phyloP scores from a whole-genome alignment of 2,888 invertebrate genomes.

The Pammene fasciana region DNA sequence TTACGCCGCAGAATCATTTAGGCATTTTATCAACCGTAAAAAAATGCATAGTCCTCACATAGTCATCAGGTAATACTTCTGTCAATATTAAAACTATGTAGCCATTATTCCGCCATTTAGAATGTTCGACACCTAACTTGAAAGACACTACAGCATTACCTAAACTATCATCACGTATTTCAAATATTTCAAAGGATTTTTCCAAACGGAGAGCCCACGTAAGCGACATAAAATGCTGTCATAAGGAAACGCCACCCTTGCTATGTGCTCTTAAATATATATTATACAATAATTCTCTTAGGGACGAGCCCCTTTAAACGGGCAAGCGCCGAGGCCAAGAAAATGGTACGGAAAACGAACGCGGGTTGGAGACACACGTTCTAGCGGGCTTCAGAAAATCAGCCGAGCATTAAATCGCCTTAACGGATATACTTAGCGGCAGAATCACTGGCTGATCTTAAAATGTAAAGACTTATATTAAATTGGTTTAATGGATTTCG shows the following conservation, averaged over 20 bases:
- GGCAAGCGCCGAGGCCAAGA: slow-evolving; percentile 7
- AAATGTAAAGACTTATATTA: slow-evolving; percentile 37
- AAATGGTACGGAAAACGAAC: not conserved
- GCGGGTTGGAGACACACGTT: slow-evolving; percentile 11
- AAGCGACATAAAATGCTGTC: slow-evolving; percentile 21
- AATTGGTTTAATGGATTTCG: slow-evolving; percentile 33
- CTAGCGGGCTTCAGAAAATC: slow-evolving; percentile 14
- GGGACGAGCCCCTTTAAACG: slow-evolving; percentile 2
- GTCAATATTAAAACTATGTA: no score
- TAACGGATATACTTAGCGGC: slow-evolving; percentile 39
- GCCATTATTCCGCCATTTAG: no score
- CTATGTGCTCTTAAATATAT: slow-evolving; percentile 24
- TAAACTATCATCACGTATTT: slow-evolving; percentile 2
- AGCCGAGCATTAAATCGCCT: slow-evolving; percentile 33
- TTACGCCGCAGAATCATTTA: no score
- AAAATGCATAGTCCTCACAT: no score
- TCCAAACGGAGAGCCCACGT: slow-evolving; percentile 6
- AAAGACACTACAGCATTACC: not conserved
- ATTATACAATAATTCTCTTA: slow-evolving; percentile 19
- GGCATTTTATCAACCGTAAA: no score
- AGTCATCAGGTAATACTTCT: no score
- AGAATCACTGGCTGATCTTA: slow-evolving; percentile 39
- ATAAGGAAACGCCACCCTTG: slow-evolving; percentile 6
- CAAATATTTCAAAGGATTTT: slow-evolving; percentile 13
- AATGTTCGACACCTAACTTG: not conserved